These are phyloP conservation scores for Drosophila koepferae DNA, from an alignment of 2,888 invertebrate genomes.

Conservation along the genomic window DNA sequence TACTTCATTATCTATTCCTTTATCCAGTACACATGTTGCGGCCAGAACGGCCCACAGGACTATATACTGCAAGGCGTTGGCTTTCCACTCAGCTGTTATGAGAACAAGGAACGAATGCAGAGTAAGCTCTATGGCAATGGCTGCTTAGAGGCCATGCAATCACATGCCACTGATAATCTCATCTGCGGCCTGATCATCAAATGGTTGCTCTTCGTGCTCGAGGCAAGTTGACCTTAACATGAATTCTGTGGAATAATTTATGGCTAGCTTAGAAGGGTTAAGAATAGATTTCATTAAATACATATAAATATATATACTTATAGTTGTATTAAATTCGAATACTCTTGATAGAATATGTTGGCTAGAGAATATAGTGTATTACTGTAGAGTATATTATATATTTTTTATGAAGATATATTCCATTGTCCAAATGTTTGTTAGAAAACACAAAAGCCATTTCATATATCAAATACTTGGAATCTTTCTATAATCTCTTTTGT, in stretches of 20 bases:
- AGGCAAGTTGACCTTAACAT: conserved; percentile 68
- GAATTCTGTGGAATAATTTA: conserved; percentile 30
- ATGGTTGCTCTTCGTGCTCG: conserved; percentile 76
- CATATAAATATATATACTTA: neutral
- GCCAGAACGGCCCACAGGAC: conserved; percentile 76
- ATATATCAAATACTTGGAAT: too few species aligned
- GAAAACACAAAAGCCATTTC: too few species aligned
- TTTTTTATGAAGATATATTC: neutral
- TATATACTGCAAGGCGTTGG: conserved; percentile 66
- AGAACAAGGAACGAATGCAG: conserved; percentile 45
- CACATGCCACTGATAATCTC: conserved; percentile 74
- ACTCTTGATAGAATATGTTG: neutral
- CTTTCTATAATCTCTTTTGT: too few species aligned
- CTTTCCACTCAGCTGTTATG: conserved; percentile 75
- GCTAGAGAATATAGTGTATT: neutral
- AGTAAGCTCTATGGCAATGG: conserved; percentile 62
- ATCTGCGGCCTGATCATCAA: conserved; percentile 75
- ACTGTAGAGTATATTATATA: neutral
- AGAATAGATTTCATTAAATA: conserved; percentile 38
- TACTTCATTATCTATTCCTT: neutral
- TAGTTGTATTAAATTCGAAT: neutral
- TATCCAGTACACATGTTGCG: conserved; percentile 81
- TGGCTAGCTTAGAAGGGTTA: conserved; percentile 46
- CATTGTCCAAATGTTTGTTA: neutral
- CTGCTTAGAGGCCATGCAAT: conserved; percentile 70